A percentile compares a stretch with the other conserved stretches of the same genome.
Conservation (phyloP, 2,113 vertebrate genomes). For the Lamprologus sp. region DNA sequence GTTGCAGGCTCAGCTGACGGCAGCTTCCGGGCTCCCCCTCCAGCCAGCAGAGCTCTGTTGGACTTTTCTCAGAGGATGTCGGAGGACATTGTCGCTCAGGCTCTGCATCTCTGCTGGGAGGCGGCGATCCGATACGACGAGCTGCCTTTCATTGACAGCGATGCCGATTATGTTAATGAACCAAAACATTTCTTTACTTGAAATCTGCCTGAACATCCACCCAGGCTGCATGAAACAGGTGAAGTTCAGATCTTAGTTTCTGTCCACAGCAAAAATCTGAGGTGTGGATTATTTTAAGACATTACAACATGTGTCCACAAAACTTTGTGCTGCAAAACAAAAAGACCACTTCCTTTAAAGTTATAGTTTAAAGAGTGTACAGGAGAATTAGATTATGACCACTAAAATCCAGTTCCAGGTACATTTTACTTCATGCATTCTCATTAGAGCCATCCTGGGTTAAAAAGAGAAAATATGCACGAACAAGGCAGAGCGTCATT, state of each 20-base stretch:
- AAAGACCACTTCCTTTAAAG: neutral
- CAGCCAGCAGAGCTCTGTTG: neutral
- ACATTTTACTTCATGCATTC: neutral
- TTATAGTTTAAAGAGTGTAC: neutral
- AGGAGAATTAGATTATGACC: neutral
- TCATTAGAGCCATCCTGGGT: neutral
- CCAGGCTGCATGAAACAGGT: neutral
- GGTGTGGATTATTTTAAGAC: neutral
- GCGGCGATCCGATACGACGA: neutral
- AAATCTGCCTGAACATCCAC: neutral
- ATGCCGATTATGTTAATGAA: neutral
- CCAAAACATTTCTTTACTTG: neutral
- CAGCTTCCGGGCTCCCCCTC: neutral
- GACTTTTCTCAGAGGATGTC: constrained; percentile 5
- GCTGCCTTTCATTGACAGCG: neutral
- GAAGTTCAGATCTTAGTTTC: neutral
- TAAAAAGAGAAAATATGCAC: neutral
- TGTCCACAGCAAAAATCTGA: neutral
- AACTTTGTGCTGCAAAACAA: neutral
- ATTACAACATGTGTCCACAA: neutral
- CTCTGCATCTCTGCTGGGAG: constrained; percentile 29
- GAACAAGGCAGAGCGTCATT: neutral
- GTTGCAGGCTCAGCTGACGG: neutral
- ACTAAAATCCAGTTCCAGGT: neutral
- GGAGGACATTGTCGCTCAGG: neutral